phyloP scores from a whole-genome alignment of 2,113 vertebrate species.

The Alligator mississippiensis region DNA sequence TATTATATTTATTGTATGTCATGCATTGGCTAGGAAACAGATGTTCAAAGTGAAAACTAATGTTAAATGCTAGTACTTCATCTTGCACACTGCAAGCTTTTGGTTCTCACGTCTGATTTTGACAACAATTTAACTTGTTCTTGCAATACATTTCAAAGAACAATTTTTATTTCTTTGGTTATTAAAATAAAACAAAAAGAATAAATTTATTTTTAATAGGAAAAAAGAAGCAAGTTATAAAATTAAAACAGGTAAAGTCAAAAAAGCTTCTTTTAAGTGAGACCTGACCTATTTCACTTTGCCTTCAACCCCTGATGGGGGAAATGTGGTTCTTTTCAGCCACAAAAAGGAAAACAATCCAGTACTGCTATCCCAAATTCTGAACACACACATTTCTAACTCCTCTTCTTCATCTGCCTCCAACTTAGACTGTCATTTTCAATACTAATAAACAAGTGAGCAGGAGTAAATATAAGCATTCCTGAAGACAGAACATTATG shows the following conservation, averaged over 20 bases:
- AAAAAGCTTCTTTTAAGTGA: background rate
- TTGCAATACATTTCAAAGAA: background rate
- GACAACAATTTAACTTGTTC: accelerated
- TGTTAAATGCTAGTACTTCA: background rate
- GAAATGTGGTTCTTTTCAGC: background rate
- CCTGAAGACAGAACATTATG: background rate
- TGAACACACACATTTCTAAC: background rate
- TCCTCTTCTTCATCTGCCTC: background rate
- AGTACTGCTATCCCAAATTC: background rate
- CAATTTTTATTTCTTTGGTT: background rate
- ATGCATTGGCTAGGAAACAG: background rate
- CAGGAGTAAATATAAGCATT: background rate
- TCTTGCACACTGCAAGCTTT: background rate
- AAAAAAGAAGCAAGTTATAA: background rate
- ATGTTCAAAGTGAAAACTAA: background rate
- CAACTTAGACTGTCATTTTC: background rate
- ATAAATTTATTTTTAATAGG: background rate
- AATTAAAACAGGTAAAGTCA: background rate
- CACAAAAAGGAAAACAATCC: background rate
- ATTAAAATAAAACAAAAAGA: background rate
- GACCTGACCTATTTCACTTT: background rate
- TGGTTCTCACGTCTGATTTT: background rate
- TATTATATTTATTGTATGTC: background rate
- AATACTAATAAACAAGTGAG: background rate
- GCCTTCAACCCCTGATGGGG: background rate